phyloP scores from a whole-genome alignment of 2,888 invertebrate genomes.

The Drosophila pseudotalamancana region DNA sequence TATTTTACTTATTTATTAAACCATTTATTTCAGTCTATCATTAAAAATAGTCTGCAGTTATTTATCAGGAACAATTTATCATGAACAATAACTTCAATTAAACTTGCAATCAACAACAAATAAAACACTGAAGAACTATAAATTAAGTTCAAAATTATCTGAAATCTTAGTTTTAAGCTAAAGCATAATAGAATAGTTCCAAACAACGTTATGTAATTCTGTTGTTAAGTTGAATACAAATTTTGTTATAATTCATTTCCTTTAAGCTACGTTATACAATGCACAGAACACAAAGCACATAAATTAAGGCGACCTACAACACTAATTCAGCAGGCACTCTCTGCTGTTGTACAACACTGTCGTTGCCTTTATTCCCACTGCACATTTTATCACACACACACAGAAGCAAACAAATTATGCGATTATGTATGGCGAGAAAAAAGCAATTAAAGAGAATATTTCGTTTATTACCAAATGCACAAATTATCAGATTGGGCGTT shows the following conservation, averaged over 20 bases:
- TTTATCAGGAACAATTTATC: no score
- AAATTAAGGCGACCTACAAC: neutral
- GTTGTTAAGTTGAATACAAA: no score
- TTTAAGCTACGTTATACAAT: neutral
- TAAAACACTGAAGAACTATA: no score
- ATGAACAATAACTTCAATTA: no score
- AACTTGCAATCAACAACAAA: no score
- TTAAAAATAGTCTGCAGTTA: no score
- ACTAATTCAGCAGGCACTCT: neutral
- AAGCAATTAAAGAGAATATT: conserved; percentile 72
- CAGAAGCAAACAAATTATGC: conserved; percentile 75
- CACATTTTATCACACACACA: conserved; percentile 60
- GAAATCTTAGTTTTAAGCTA: no score
- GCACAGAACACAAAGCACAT: neutral
- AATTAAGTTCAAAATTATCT: no score
- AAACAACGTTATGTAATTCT: no score
- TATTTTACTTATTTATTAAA: no score
- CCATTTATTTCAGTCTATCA: no score
- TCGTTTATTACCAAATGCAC: conserved; percentile 39
- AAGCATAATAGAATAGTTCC: no score
- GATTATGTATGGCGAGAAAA: conserved; percentile 63
- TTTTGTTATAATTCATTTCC: neutral
- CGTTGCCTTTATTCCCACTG: conserved; percentile 1
- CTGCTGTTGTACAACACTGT: neutral
- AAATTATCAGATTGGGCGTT: conserved; percentile 48